These are phyloP conservation scores for Antedon mediterranea DNA, from an alignment of 53 echinoderm and acorn worm species.

Conservation along the genomic window DNA sequence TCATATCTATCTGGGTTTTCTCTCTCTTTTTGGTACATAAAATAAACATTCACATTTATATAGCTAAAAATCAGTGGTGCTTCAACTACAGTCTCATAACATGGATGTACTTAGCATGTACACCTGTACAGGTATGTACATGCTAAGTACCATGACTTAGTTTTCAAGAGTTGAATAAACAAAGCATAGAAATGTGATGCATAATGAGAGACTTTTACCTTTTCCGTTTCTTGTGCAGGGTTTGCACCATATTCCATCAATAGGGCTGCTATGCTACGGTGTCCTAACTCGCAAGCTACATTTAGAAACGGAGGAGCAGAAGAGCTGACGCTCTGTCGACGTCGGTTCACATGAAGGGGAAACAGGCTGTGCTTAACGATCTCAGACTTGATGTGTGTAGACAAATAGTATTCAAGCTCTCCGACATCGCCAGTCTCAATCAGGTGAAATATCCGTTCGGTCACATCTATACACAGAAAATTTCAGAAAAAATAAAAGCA, in stretches of 20 bases:
- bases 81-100: too few species aligned
- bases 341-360: neutral
- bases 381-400: neutral
- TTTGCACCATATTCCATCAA: slow-evolving; percentile 10
- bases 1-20: too few species aligned
- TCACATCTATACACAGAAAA: neutral
- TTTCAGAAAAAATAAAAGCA: too few species aligned
- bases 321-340: neutral
- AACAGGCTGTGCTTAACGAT: neutral
- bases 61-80: too few species aligned
- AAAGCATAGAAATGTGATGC: too few species aligned
- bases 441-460: neutral
- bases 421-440: neutral
- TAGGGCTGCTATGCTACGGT: neutral
- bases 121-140: too few species aligned
- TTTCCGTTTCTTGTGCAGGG: slow-evolving; percentile 9
- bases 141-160: too few species aligned
- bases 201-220: slow-evolving; percentile 3
- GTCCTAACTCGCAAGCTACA: slow-evolving; percentile 17
- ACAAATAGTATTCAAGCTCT: neutral
- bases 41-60: too few species aligned
- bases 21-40: too few species aligned
- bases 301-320: slow-evolving; percentile 13
- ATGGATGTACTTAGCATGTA: too few species aligned
- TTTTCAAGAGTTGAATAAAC: too few species aligned